phyloP scores from a whole-genome alignment of 2,888 invertebrate species.

The Orthosia gothica region DNA sequence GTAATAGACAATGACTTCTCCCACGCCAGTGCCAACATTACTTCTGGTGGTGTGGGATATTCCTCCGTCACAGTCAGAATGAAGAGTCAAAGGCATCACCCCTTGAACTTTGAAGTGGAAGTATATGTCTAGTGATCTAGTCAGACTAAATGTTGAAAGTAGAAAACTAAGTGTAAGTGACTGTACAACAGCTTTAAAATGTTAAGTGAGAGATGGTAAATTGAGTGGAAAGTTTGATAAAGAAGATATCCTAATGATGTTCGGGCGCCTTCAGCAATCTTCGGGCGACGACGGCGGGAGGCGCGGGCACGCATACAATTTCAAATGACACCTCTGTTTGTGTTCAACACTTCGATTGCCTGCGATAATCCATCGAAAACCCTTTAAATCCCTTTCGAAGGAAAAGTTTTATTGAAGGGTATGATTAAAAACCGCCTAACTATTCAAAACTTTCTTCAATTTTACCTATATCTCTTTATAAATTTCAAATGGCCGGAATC shows the following conservation, averaged over 20 bases:
- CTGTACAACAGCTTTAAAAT: conserved; percentile 44
- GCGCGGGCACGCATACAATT: not conserved
- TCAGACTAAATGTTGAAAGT: conserved; percentile 24
- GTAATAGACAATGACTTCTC: conserved; percentile 88
- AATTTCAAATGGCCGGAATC: conserved; percentile 7
- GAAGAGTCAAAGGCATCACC: conserved; percentile 89
- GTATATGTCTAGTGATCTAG: conserved; percentile 84
- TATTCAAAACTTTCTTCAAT: conserved; percentile 3
- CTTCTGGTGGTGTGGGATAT: conserved; percentile 86
- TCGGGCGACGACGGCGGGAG: conserved; percentile 19
- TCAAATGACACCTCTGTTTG: conserved; percentile 2
- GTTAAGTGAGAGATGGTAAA: conserved; percentile 24
- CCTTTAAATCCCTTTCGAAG: conserved; percentile 4
- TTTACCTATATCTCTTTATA: conserved; percentile 14
- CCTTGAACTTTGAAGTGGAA: conserved; percentile 88
- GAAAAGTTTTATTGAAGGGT: conserved; percentile 12
- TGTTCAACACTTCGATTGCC: conserved; percentile 6
- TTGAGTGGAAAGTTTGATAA: conserved; percentile 34
- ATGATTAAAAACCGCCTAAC: not conserved
- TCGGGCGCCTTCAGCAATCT: conserved; percentile 25
- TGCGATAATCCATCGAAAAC: not conserved
- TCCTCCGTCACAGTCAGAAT: conserved; percentile 85
- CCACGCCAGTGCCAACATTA: conserved; percentile 88
- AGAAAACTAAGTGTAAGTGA: conserved; percentile 9
- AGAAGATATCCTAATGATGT: conserved; percentile 33